Base-by-base conservation (phyloP, 1,140 invertebrate species). In the Drosophila ambigua region DNA sequence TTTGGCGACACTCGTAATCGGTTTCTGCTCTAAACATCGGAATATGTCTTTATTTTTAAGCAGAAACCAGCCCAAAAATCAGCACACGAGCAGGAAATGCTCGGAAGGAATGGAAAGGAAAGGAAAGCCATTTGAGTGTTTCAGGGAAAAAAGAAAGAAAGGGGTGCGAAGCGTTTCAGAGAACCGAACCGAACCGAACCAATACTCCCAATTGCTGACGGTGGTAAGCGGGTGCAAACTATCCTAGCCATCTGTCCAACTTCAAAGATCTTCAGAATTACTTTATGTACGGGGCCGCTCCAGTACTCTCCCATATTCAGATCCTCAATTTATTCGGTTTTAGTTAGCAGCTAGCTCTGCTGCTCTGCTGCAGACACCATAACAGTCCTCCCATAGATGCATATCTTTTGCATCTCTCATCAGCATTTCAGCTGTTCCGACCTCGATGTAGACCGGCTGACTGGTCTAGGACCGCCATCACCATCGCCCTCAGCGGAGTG, bases 41-140 rank as follows among this genome's bases (percentile, higher is more conserved):
- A 74, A 65, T 66, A 77, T 77, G 74, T 69, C 73, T 77, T 77
- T 77, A 77, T 77, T 77, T 76, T 77, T 77, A 77, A 71, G 64
- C 71, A 44, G 73, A 76, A 75, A 71, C 57, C 52, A 35, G 24
- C 44, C 45, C 26, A 26, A 69, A 69, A 69, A 69, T 69, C 67
- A 20, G 2, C 35, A 7, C 35, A 1, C 35, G 50, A 50, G 69
- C 67, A 69, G 67, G 67, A 71, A 71, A 50, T 50, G 66, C 66
- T 57, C 11, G 8, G 11, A 5, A 45, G 51, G 51, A 20, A 20
- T 20, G 3, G 23, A 24, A 24, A 24, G 23, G 23, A 24, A 24
- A 24, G 23, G 4, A 23, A 44, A 54, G 35, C 11, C 35, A 48
- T 68, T 24, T 11, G 69, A 58, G 44, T 69, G 31, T 69, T 71